Percentiles rank a stretch among this genome's conserved stretches.
These are phyloP conservation scores for Biston stratarius DNA, from an alignment of 2,888 invertebrate species.

Conservation along the genomic window DNA sequence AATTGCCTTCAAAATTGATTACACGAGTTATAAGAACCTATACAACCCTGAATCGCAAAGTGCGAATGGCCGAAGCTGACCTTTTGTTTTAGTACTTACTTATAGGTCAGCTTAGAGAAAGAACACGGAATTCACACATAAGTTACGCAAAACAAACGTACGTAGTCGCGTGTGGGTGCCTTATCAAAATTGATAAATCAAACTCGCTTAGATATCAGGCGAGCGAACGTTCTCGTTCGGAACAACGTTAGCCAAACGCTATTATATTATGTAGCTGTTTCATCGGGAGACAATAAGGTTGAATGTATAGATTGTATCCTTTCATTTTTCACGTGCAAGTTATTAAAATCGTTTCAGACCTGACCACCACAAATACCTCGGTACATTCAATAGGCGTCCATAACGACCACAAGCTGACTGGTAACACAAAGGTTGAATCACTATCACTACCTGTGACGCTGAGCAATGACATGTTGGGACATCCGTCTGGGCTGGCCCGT, in stretches of 20 bases:
- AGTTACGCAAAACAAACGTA: conserved; percentile 53
- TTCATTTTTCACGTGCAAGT: conserved; percentile 2
- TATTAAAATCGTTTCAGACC: conserved; percentile 34
- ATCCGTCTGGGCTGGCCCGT: conserved; percentile 80
- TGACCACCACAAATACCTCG: conserved; percentile 60
- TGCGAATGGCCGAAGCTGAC: conserved; percentile 38
- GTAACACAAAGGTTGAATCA: conserved; percentile 59
- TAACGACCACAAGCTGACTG: conserved; percentile 65
- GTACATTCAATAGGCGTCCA: conserved; percentile 63
- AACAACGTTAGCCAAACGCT: conserved; percentile 19
- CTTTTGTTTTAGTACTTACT: conserved; percentile 52
- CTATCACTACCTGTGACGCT: conserved; percentile 83
- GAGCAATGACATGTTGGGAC: conserved; percentile 85
- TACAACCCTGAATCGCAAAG: conserved; percentile 14
- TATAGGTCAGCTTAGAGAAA: conserved; percentile 27
- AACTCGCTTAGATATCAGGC: conserved; percentile 54
- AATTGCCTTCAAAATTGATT: conserved; percentile 14
- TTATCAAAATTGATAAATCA: conserved; percentile 58
- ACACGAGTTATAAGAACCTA: conserved; percentile 15
- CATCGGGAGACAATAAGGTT: conserved; percentile 13
- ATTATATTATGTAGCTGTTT: conserved; percentile 12
- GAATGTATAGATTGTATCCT: conserved; percentile 6
- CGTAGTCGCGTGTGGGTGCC: conserved; percentile 33
- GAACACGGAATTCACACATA: conserved; percentile 41
- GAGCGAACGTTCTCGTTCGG: conserved; percentile 43